Conservation (phyloP, 1,140 invertebrate species). For the Linepithema humile region DNA sequence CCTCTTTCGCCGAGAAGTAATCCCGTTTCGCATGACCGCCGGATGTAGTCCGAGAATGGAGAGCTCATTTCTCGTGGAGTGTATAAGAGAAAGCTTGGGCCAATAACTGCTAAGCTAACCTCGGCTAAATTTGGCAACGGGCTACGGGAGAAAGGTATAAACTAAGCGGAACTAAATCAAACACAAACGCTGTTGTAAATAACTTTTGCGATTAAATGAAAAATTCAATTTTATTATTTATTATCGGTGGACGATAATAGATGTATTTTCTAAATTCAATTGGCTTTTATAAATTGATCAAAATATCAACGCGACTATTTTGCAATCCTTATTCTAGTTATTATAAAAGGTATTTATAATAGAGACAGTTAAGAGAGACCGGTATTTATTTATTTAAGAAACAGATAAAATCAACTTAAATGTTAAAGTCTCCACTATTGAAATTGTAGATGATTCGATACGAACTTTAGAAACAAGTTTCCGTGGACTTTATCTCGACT, state of each 20-base stretch:
- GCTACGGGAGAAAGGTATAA: too few species aligned
- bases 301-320: too few species aligned
- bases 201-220: too few species aligned
- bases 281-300: too few species aligned
- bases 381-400: too few species aligned
- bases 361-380: too few species aligned
- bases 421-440: neutral
- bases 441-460: neutral
- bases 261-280: too few species aligned
- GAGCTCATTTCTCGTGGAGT: neutral
- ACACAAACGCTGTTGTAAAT: too few species aligned
- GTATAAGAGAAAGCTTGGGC: neutral
- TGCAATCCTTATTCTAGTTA: neutral
- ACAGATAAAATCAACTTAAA: neutral
- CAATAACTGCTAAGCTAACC: slow-evolving; percentile 6
- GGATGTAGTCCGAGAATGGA: slow-evolving; percentile 28
- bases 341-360: neutral
- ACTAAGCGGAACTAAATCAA: too few species aligned
- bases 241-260: too few species aligned
- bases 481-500: neutral
- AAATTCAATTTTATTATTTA: too few species aligned
- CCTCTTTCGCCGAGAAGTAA: slow-evolving; percentile 28
- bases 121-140: neutral
- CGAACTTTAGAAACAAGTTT: neutral
- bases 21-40: slow-evolving; percentile 44